These are phyloP conservation scores for Caenorhabditis macrosperma DNA, from an alignment of 2,888 invertebrate genomes.

Conservation along the genomic window DNA sequence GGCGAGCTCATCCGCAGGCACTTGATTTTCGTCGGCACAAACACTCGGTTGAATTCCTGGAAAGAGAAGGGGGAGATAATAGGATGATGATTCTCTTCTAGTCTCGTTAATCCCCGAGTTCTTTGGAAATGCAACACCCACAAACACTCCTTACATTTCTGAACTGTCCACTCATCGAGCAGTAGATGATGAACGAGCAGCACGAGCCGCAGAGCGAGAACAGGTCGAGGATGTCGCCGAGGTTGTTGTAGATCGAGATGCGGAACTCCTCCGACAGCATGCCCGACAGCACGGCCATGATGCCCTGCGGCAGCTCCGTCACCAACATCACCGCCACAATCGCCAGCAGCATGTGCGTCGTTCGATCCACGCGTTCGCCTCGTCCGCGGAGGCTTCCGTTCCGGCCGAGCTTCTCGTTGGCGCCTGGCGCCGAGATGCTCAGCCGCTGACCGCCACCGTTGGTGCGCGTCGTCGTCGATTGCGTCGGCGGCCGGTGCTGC, in stretches of 20 bases:
- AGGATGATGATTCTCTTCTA: neutral
- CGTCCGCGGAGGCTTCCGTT: conserved; percentile 59
- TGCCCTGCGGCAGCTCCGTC: conserved; percentile 82
- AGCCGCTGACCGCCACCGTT: conserved; percentile 43
- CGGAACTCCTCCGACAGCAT: conserved; percentile 79
- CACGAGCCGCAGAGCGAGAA: conserved; percentile 82
- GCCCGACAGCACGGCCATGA: conserved; percentile 81
- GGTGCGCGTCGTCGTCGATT: too few relatives aligned
- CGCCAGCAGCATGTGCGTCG: conserved; percentile 82
- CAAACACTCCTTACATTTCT: conserved; percentile 80
- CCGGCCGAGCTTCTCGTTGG: conserved; percentile 54
- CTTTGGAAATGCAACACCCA: neutral
- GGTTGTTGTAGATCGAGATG: conserved; percentile 81
- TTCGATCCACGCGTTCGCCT: conserved; percentile 80
- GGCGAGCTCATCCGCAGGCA: conserved; percentile 56
- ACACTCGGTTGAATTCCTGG: conserved; percentile 79
- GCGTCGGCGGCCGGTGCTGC: conserved; percentile 38
- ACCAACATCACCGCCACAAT: conserved; percentile 82
- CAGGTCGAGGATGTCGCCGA: conserved; percentile 82
- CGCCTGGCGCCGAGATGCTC: conserved; percentile 37
- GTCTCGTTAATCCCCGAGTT: neutral
- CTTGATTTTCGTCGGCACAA: conserved; percentile 69
- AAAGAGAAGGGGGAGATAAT: conserved; percentile 20
- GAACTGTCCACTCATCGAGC: conserved; percentile 82
- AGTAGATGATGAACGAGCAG: conserved; percentile 82